These are phyloP conservation scores for Valencia hispanica DNA, from an alignment of 2,797 vertebrate species.

Conservation along the genomic window DNA sequence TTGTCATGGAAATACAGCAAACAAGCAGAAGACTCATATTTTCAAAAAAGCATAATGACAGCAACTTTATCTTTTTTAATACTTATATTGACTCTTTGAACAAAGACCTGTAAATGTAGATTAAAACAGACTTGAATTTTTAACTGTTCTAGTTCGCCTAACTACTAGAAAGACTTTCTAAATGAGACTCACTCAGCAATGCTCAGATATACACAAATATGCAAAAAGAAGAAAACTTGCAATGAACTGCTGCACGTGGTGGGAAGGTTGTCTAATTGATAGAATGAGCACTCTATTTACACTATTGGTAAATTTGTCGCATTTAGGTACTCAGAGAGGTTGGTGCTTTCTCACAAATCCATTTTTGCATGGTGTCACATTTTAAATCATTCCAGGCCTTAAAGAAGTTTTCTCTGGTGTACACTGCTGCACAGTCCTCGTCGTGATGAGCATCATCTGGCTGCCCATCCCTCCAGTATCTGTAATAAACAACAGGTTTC, in stretches of 20 bases:
- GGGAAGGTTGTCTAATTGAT: neutral
- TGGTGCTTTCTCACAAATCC: constrained; percentile 55
- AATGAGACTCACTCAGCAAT: neutral
- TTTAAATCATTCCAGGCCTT: constrained; percentile 5
- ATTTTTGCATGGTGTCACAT: neutral
- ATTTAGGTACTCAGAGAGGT: neutral
- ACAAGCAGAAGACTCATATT: neutral
- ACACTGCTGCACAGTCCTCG: constrained; percentile 56
- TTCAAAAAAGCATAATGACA: neutral
- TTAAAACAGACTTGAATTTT: neutral
- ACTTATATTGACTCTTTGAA: neutral
- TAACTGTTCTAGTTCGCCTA: neutral
- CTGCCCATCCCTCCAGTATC: constrained; percentile 63
- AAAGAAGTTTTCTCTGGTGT: constrained; percentile 31
- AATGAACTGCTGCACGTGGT: neutral
- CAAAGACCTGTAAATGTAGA: neutral
- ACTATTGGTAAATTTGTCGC: neutral
- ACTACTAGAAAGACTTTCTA: neutral
- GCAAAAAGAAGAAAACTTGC: neutral
- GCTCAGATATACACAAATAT: neutral
- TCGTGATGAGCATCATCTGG: constrained; percentile 2
- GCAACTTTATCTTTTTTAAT: neutral
- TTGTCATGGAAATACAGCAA: neutral
- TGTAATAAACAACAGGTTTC: constrained; percentile 32
- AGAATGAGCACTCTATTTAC: neutral